Percentiles rank a stretch among this genome's conserved stretches.
These are phyloP conservation scores for Nasua narica DNA, from an alignment of 2,797 vertebrate genomes.

Conservation along the genomic window DNA sequence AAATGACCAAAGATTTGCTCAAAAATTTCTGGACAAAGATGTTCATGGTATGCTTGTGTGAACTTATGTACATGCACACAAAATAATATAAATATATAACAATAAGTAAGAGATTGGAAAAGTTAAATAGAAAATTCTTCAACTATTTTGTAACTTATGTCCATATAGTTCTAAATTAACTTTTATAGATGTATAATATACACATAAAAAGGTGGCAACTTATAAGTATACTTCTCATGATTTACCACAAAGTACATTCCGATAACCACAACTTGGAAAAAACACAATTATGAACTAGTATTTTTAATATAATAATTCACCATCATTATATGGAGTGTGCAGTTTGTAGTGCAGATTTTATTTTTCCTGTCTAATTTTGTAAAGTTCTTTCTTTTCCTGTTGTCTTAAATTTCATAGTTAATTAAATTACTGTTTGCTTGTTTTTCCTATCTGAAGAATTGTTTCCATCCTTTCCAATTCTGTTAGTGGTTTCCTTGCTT, in stretches of 20 bases:
- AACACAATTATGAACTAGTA: neutral
- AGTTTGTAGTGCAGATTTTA: neutral
- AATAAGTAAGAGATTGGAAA: neutral
- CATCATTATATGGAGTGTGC: neutral
- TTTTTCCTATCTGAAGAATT: neutral
- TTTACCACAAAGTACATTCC: neutral
- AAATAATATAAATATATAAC: neutral
- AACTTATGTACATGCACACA: neutral
- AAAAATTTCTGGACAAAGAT: neutral
- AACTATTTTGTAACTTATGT: neutral
- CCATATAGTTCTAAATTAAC: neutral
- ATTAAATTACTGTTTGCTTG: neutral
- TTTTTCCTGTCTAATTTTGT: neutral
- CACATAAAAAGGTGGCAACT: neutral
- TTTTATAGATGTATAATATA: neutral
- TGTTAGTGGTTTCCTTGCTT: neutral
- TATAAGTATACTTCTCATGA: neutral
- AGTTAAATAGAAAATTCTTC: neutral
- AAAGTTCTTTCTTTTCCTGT: neutral
- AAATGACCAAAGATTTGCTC: neutral
- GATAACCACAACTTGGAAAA: neutral
- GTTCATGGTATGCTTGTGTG: neutral
- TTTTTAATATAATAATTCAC: neutral
- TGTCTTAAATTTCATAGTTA: neutral
- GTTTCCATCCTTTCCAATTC: neutral